These are phyloP conservation scores for Trissolcus basalis DNA, from an alignment of 1,140 invertebrate genomes.

Conservation along the genomic window DNA sequence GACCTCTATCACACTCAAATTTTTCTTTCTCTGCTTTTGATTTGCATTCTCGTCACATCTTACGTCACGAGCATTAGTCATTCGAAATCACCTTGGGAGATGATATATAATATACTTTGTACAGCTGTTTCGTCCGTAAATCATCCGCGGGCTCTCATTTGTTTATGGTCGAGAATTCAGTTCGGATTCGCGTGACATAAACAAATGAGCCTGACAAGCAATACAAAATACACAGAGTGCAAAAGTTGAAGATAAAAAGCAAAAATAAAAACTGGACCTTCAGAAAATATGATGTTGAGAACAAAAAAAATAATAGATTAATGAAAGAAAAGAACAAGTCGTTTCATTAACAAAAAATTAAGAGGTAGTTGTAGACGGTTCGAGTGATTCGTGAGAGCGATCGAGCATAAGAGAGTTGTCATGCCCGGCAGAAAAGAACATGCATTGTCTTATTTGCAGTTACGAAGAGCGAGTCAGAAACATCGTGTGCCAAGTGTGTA, in stretches of 20 bases:
- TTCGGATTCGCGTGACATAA: too few species aligned
- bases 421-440: slow-evolving; percentile 53
- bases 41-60: too few species aligned
- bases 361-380: slow-evolving; percentile 17
- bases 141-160: too few species aligned
- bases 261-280: neutral
- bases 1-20: too few species aligned
- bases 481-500: slow-evolving; percentile 64
- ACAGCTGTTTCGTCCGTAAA: too few species aligned
- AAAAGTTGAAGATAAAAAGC: slow-evolving; percentile 1
- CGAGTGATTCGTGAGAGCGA: slow-evolving; percentile 35
- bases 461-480: slow-evolving; percentile 63
- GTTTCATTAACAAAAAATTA: slow-evolving; percentile 7
- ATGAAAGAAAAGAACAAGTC: neutral
- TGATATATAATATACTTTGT: too few species aligned
- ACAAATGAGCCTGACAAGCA: neutral
- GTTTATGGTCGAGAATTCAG: too few species aligned
- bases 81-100: too few species aligned
- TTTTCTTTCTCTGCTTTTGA: too few species aligned
- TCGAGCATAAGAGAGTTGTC: slow-evolving; percentile 22
- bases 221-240: slow-evolving; percentile 11
- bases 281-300: neutral
- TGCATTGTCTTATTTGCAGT: slow-evolving; percentile 64
- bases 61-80: too few species aligned
- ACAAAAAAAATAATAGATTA: too few species aligned